Percentiles rank a stretch among this genome's conserved stretches.
These are phyloP conservation scores for Carlito syrichta DNA, from an alignment of 2,113 vertebrate genomes.

Conservation along the genomic window DNA sequence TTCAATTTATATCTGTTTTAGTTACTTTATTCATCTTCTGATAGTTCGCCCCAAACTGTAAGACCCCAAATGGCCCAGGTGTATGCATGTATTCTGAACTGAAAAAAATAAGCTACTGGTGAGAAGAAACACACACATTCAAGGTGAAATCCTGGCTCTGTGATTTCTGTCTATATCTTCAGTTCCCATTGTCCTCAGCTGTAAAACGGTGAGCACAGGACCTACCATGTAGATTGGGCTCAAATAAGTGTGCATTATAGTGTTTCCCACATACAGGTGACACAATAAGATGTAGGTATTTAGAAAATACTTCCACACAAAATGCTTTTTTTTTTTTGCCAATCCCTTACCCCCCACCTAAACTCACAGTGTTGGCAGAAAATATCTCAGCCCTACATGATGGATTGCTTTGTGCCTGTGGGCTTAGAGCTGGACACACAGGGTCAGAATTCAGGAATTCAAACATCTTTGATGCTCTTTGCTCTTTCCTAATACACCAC, in stretches of 20 bases:
- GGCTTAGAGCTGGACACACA: not conserved
- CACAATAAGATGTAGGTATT: not conserved
- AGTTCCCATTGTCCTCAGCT: not conserved
- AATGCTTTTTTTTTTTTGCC: not conserved
- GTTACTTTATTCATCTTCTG: constrained; percentile 49
- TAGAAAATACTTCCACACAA: not conserved
- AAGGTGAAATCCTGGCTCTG: not conserved
- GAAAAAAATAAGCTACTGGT: not conserved
- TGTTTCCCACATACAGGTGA: not conserved
- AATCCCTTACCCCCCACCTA: not conserved
- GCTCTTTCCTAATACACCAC: not conserved
- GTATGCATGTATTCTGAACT: not conserved
- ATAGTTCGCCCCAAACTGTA: constrained; percentile 22
- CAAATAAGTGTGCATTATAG: not conserved
- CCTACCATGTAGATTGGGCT: not conserved
- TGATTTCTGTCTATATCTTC: not conserved
- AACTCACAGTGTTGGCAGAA: not conserved
- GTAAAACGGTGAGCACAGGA: not conserved
- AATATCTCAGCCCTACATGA: not conserved
- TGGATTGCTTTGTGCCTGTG: not conserved
- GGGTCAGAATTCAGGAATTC: not conserved
- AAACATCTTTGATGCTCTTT: not conserved
- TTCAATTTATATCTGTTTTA: constrained; percentile 50
- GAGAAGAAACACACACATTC: not conserved
- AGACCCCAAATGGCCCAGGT: constrained; percentile 21